Conservation (phyloP, 1,140 invertebrate genomes). For the Drosophila kohkoa region DNA sequence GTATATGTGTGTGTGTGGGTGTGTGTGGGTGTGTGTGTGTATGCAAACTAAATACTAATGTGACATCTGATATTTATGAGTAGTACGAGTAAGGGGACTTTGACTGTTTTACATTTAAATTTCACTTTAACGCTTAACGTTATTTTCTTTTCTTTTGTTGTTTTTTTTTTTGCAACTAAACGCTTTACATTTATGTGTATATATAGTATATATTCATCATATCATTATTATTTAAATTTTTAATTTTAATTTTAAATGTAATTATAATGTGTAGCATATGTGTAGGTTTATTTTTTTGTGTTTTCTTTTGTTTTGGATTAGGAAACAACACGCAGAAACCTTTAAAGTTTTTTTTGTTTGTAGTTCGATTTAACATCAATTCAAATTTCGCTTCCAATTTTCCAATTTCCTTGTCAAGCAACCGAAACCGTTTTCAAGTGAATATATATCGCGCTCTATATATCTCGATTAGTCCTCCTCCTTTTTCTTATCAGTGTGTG, state of each 20-base stretch:
- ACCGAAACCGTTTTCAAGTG: conserved; percentile 61
- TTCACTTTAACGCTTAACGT: conserved; percentile 13
- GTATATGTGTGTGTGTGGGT: conserved; percentile 6
- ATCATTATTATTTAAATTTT: conserved; percentile 8
- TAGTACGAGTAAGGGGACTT: conserved; percentile 72
- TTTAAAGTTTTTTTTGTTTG: conserved; percentile 59
- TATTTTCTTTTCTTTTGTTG: too few relatives aligned
- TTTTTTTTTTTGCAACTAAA: conserved; percentile 6
- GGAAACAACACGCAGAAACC: conserved; percentile 81
- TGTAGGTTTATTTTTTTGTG: conserved; percentile 10
- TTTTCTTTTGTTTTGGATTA: conserved; percentile 46
- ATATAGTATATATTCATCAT: conserved; percentile 32
- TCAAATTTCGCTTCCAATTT: conserved; percentile 12
- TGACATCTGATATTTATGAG: conserved; percentile 67
- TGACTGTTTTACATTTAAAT: conserved; percentile 48
- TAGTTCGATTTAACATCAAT: conserved; percentile 49
- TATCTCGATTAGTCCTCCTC: conserved; percentile 1
- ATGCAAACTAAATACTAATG: conserved; percentile 66
- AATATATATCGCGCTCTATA: background rate
- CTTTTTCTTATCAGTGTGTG: background rate
- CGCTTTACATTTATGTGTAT: conserved; percentile 27
- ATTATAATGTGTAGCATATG: conserved; percentile 3
- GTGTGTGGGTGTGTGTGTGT: conserved; percentile 13
- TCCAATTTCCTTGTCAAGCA: conserved; percentile 34
- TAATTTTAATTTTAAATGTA: conserved; percentile 2